phyloP scores from a whole-genome alignment of 2,113 vertebrate species.

The Rhegmatorhina hoffmannsi region DNA sequence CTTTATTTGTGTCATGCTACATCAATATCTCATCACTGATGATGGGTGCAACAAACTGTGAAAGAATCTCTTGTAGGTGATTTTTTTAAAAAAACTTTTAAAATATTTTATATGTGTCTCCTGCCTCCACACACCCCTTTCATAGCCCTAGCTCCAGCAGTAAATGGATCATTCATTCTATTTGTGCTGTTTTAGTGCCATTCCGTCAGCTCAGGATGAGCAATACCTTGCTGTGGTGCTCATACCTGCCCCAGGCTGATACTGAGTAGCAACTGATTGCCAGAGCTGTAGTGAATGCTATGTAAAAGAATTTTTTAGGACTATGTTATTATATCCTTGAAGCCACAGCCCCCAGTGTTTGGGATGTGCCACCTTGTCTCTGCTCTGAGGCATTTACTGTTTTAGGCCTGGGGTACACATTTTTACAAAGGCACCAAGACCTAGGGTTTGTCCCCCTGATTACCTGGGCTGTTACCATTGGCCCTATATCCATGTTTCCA shows the following conservation, averaged over 20 bases:
- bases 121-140: not conserved
- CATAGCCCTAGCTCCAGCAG: not conserved
- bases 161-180: not conserved
- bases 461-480: not conserved
- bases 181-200: not conserved
- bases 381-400: not conserved
- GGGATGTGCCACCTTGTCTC: not conserved
- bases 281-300: not conserved
- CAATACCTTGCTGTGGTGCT: not conserved
- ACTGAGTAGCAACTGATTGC: not conserved
- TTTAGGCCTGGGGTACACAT: not conserved
- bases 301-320: not conserved
- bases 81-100: not conserved
- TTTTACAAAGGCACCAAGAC: not conserved
- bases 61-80: not conserved
- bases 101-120: not conserved
- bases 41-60: not conserved
- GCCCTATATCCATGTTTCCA: accelerated
- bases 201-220: not conserved
- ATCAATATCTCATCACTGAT: constrained; percentile 1
- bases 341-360: not conserved
- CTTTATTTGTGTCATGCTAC: not conserved
- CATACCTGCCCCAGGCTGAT: not conserved
- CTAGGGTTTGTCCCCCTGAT: not conserved
- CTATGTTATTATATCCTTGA: not conserved